Conservation (phyloP, 2,113 vertebrate species). For the Catagonus wagneri region DNA sequence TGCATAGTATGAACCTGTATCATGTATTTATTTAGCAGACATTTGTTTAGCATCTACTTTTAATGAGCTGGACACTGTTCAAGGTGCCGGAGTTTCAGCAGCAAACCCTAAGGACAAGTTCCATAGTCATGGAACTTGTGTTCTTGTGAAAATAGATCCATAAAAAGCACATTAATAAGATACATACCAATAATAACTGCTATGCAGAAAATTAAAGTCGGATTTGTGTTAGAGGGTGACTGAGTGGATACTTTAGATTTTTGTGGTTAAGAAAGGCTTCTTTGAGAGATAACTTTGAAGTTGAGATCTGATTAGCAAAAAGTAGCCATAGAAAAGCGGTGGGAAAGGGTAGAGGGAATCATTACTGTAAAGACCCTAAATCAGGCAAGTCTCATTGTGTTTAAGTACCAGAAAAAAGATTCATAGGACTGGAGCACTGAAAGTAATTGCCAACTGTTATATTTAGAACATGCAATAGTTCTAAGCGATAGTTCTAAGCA, state of each 20-base stretch:
- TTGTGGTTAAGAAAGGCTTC: not conserved
- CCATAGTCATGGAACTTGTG: not conserved
- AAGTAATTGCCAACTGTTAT: not conserved
- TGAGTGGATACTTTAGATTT: not conserved
- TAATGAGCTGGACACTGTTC: not conserved
- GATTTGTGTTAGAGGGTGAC: constrained; percentile 2
- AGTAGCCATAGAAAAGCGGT: not conserved
- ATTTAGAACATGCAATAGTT: no score
- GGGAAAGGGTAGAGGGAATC: not conserved
- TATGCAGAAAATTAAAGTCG: not conserved
- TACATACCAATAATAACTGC: not conserved
- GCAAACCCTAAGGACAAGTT: not conserved
- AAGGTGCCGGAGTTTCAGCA: not conserved
- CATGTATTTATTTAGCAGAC: not conserved
- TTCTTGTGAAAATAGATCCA: not conserved
- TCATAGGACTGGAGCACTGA: not conserved
- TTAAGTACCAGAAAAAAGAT: not conserved
- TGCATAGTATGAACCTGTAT: not conserved
- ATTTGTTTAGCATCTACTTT: not conserved
- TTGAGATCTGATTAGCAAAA: not conserved
- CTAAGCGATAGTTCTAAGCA: no score
- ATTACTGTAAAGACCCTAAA: not conserved
- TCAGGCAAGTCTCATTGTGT: not conserved
- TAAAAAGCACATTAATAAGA: not conserved
- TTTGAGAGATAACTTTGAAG: not conserved